Evolutionary conservation across 2,797 vertebrate species (phyloP).

Genomic region (Arctocebus calabarensis): DNA sequence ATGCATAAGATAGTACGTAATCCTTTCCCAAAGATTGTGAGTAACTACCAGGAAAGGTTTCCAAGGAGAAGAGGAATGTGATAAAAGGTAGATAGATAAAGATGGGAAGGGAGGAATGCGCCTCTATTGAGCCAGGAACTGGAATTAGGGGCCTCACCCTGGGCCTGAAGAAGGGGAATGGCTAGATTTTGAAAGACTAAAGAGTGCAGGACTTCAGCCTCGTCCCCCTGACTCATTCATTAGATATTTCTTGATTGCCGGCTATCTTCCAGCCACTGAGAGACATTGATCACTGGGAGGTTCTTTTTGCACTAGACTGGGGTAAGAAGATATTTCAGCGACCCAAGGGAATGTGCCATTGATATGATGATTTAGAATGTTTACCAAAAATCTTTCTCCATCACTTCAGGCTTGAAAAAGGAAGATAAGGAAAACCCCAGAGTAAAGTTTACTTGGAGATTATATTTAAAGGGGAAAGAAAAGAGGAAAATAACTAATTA

Average conservation of each 20-base stretch:
- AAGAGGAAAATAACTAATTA: conserved; percentile 66
- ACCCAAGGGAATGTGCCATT: neutral
- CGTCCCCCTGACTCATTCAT: neutral
- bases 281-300: conserved; percentile 10
- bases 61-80: neutral
- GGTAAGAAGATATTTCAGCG: neutral
- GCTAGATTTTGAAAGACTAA: neutral
- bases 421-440: conserved; percentile 74
- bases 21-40: neutral
- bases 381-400: conserved; percentile 70
- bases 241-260: neutral
- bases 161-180: neutral
- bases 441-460: conserved; percentile 76
- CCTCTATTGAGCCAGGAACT: neutral
- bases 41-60: conserved; percentile 18
- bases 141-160: neutral
- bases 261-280: neutral
- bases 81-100: neutral
- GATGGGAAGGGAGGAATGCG: neutral
- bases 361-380: conserved; percentile 69
- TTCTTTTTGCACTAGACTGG: neutral
- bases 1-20: neutral
- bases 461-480: conserved; percentile 73
- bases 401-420: conserved; percentile 10
- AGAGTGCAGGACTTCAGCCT: neutral